phyloP scores from a whole-genome alignment of 2,888 invertebrate species.

The Laspeyria flexula region DNA sequence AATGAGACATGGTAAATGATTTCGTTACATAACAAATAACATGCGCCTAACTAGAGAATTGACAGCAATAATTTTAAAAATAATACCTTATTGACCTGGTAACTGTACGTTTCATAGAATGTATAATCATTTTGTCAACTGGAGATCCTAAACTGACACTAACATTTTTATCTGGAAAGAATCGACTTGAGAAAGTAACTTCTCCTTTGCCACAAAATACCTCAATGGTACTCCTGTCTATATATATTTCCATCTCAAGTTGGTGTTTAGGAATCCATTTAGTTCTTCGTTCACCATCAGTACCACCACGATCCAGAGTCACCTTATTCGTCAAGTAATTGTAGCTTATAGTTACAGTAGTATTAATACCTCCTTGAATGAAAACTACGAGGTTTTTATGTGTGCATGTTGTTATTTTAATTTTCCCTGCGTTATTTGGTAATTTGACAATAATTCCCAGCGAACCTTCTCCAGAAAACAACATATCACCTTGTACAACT shows the following conservation, averaged over 20 bases:
- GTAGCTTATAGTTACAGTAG: conserved; percentile 57
- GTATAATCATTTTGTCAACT: conserved; percentile 41
- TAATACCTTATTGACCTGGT: neutral
- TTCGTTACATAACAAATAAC: too few species aligned
- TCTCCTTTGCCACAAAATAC: conserved; percentile 66
- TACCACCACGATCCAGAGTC: conserved; percentile 66
- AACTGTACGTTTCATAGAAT: conserved; percentile 52
- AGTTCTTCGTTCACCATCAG: conserved; percentile 63
- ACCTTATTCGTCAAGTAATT: conserved; percentile 47
- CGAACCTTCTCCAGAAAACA: conserved; percentile 46
- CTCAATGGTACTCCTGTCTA: conserved; percentile 72
- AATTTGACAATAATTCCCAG: conserved; percentile 35
- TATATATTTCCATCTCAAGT: conserved; percentile 52
- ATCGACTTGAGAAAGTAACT: conserved; percentile 66
- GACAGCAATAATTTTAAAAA: neutral
- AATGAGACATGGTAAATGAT: too few species aligned
- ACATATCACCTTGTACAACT: conserved; percentile 31
- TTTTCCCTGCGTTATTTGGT: conserved; percentile 61
- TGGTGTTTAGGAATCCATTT: conserved; percentile 55
- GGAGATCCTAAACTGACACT: conserved; percentile 43
- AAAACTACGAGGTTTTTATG: conserved; percentile 48
- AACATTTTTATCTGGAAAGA: conserved; percentile 54
- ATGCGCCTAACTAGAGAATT: too few species aligned
- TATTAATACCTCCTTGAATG: conserved; percentile 53
- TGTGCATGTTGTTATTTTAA: conserved; percentile 48